Conservation (phyloP, 53 echinoderm and acorn worm species). For the Zoroaster sp. region DNA sequence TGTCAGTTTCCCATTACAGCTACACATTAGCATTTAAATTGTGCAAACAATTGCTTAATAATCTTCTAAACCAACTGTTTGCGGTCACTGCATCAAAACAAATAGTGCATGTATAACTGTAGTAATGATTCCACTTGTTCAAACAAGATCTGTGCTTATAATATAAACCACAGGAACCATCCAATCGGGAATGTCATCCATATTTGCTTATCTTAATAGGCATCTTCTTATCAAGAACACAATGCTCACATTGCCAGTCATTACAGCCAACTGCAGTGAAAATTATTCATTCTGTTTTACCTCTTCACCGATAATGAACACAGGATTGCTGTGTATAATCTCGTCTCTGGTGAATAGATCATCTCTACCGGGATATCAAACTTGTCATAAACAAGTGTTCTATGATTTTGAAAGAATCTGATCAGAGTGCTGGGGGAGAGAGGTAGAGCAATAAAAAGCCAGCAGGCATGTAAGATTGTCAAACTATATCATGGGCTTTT, state of each 20-base stretch:
- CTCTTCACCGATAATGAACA: not conserved
- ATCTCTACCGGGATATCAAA: not conserved
- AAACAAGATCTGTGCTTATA: not conserved
- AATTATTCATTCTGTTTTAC: not conserved
- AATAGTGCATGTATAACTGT: not conserved
- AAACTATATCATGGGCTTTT: not conserved
- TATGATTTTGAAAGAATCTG: not conserved
- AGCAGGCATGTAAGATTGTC: not conserved
- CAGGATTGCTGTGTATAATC: not conserved
- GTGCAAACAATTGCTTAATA: no score
- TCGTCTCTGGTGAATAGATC: not conserved
- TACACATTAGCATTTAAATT: no score
- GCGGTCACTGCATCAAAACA: not conserved
- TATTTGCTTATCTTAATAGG: not conserved
- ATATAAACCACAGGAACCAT: not conserved
- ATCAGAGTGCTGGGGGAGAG: not conserved
- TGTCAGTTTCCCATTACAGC: no score
- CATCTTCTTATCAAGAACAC: not conserved
- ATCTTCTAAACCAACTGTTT: not conserved
- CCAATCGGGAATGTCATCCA: not conserved
- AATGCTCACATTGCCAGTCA: not conserved
- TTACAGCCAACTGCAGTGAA: not conserved
- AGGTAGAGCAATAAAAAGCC: not conserved
- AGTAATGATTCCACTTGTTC: not conserved
- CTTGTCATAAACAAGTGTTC: constrained; percentile 39